phyloP scores from a whole-genome alignment of 2,113 vertebrate species.

The Otis tarda region DNA sequence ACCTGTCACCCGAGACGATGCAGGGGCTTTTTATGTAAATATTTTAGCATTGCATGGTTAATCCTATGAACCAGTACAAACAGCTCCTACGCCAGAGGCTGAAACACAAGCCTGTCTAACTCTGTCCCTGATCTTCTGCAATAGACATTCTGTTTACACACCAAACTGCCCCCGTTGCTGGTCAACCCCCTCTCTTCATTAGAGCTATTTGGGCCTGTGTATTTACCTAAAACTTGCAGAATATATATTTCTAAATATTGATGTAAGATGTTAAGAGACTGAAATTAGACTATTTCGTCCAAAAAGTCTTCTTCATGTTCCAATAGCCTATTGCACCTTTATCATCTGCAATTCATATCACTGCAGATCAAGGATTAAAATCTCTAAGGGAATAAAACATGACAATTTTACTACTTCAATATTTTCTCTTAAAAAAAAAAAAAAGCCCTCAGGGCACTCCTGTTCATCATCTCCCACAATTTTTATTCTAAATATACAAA shows the following conservation, averaged over 20 bases:
- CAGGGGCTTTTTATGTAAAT: slow-evolving; percentile 48
- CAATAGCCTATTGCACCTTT: background rate
- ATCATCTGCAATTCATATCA: background rate
- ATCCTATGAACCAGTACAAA: slow-evolving; percentile 50
- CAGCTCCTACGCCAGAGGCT: slow-evolving; percentile 44
- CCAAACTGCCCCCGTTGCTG: background rate
- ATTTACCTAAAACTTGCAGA: background rate
- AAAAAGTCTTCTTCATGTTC: background rate
- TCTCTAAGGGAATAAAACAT: background rate
- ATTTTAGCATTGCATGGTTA: slow-evolving; percentile 61
- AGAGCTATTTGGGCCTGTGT: background rate
- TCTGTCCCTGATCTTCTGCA: slow-evolving; percentile 15
- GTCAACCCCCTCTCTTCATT: background rate
- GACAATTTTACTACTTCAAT: background rate
- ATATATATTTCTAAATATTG: background rate
- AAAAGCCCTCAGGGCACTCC: background rate
- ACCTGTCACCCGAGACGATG: slow-evolving; percentile 24
- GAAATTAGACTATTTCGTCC: background rate
- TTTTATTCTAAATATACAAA: background rate
- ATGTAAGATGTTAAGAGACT: background rate
- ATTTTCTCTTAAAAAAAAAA: background rate
- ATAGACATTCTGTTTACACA: background rate
- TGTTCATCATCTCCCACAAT: background rate
- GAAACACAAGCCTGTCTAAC: slow-evolving; percentile 53
- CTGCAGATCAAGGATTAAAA: background rate